Evolutionary conservation across 2,113 vertebrate species (phyloP).

Genomic region (Erythrocercus mccallii): DNA sequence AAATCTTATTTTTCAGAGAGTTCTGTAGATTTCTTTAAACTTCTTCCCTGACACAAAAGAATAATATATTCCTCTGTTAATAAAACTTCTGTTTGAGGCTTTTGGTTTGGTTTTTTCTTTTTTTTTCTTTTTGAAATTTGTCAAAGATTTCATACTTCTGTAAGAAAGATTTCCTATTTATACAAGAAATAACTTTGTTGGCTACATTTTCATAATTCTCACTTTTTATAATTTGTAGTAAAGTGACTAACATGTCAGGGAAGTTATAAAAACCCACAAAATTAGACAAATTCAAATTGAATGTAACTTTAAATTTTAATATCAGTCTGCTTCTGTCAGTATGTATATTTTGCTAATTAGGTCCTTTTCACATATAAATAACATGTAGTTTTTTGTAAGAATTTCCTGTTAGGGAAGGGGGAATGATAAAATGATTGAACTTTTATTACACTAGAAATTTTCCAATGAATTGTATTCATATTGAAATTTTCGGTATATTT

Average conservation of each 20-base stretch:
- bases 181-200: background rate
- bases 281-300: background rate
- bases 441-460: background rate
- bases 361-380: background rate
- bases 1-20: background rate
- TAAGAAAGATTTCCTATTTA: background rate
- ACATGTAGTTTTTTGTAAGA: background rate
- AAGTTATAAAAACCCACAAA: background rate
- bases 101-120: background rate
- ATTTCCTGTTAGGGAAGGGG: background rate
- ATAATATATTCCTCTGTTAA: background rate
- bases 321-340: background rate
- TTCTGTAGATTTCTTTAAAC: background rate
- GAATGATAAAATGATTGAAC: background rate
- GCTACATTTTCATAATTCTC: background rate
- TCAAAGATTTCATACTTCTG: background rate
- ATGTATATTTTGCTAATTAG: background rate
- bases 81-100: background rate
- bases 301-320: background rate
- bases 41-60: background rate
- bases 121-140: background rate
- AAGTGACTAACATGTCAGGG: background rate
- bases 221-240: background rate
- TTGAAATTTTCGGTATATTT: slow-evolving; percentile 8
- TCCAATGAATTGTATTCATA: slow-evolving; percentile 12